Evolutionary conservation across 2,797 vertebrate genomes (phyloP).

Genomic region (Peromyscus attwateri): DNA sequence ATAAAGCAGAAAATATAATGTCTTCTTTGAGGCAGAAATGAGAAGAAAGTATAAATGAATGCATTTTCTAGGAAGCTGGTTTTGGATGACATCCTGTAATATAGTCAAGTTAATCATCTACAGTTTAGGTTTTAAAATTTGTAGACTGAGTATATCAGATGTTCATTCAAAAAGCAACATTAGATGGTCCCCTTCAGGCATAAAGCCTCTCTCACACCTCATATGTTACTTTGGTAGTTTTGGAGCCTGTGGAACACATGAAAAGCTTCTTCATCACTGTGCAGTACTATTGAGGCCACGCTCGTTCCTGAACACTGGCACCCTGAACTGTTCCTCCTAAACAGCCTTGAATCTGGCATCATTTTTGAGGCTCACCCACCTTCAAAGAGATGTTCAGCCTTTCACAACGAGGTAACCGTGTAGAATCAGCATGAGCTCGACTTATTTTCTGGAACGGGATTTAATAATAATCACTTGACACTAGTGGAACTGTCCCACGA

Average conservation of each 20-base stretch:
- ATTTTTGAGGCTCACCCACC: background rate
- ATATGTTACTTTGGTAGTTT: accelerated
- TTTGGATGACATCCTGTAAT: background rate
- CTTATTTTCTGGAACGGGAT: background rate
- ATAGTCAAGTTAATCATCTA: background rate
- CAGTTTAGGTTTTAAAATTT: slow-evolving; percentile 1
- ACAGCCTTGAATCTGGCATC: background rate
- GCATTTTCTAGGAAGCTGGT: background rate
- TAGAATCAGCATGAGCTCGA: background rate
- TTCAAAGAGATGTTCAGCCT: background rate
- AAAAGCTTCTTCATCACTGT: accelerated
- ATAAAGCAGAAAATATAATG: background rate
- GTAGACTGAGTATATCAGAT: background rate
- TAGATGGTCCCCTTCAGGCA: background rate
- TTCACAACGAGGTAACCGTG: background rate
- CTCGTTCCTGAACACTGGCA: too few species aligned
- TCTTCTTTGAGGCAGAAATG: slow-evolving; percentile 26
- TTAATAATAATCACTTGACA: background rate
- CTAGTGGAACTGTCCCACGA: accelerated
- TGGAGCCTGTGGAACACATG: accelerated
- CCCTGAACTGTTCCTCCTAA: background rate
- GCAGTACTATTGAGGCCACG: accelerated
- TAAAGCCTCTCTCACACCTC: background rate
- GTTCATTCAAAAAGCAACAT: background rate
- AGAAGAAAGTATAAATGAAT: slow-evolving; percentile 27